Conservation (phyloP, 1,140 invertebrate genomes). For the Achatina immaculata region DNA sequence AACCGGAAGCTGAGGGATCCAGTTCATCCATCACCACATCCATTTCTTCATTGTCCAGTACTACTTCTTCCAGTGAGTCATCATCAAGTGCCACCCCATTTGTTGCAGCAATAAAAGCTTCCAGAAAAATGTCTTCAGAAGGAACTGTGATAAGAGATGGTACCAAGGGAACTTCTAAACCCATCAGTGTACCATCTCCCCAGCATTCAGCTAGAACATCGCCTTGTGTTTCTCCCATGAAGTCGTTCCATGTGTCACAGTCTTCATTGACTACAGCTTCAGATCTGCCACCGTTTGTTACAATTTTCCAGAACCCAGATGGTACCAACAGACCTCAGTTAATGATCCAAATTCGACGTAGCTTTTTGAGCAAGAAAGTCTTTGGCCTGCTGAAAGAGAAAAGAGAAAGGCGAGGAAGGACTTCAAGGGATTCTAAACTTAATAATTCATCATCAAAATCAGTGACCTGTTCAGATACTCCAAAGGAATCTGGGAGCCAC, state of each 20-base stretch:
- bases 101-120: neutral
- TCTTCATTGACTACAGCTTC: neutral
- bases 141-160: no score
- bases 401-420: neutral
- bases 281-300: conserved; percentile 12
- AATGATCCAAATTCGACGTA: neutral
- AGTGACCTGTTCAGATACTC: no score
- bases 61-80: neutral
- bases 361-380: neutral
- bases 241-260: conserved; percentile 18
- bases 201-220: neutral
- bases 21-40: neutral
- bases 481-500: neutral
- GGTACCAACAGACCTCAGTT: neutral
- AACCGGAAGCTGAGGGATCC: no score
- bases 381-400: neutral
- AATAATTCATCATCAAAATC: neutral
- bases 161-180: neutral
- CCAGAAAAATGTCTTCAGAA: no score
- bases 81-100: neutral
- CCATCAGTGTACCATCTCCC: conserved; percentile 13
- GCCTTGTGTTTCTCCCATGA: neutral
- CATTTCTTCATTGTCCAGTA: no score
- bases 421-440: neutral
- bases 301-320: neutral